These are phyloP conservation scores for Cirrhinus mrigala DNA, from an alignment of 2,797 vertebrate genomes.

Conservation along the genomic window DNA sequence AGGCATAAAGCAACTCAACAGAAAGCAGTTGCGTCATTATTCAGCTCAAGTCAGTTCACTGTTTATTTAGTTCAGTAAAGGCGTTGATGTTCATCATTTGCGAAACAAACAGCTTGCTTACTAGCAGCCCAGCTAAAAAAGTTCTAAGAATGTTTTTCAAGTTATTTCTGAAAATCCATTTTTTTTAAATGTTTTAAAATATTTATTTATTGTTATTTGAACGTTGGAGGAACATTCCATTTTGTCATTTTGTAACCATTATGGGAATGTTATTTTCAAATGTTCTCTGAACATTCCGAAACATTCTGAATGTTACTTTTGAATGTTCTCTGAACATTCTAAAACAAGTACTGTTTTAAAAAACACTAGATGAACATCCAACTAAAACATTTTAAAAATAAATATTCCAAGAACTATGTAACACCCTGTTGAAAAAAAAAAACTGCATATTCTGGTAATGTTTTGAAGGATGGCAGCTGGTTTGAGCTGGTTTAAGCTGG, in stretches of 20 bases:
- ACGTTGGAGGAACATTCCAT: background rate
- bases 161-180: too few species aligned
- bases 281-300: background rate
- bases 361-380: background rate
- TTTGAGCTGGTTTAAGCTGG: too few species aligned
- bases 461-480: too few species aligned
- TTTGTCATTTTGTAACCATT: background rate
- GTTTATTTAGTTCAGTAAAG: background rate
- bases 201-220: background rate
- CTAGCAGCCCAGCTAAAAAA: too few species aligned
- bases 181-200: too few species aligned
- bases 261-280: background rate
- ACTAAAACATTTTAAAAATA: background rate
- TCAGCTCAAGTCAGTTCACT: background rate
- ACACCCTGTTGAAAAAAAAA: too few species aligned
- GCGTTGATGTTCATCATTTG: background rate
- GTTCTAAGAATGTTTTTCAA: too few species aligned
- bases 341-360: background rate
- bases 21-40: background rate
- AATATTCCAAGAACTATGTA: background rate
- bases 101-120: background rate
- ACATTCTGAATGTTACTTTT: background rate
- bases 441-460: too few species aligned
- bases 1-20: background rate
- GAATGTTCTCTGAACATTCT: background rate